phyloP scores from a whole-genome alignment of 2,888 invertebrate species.

The Incurvaria masculella region DNA sequence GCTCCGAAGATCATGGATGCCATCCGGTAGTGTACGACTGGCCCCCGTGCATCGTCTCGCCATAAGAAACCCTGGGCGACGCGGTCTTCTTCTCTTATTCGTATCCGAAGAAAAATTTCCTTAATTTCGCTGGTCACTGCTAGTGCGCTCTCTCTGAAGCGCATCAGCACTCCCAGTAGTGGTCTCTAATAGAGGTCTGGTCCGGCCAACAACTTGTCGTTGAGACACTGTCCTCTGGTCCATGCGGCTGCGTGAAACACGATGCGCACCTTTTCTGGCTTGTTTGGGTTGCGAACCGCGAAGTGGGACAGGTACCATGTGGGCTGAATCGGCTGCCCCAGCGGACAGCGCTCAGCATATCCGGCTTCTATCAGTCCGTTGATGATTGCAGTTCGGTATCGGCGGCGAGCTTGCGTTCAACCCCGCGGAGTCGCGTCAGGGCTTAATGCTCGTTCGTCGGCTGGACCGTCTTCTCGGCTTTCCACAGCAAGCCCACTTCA shows the following conservation, averaged over 20 bases:
- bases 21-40: constrained; percentile 16
- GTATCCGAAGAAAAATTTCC: constrained; percentile 14
- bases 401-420: too few species aligned
- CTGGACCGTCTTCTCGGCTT: constrained; percentile 3
- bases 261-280: too few species aligned
- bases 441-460: constrained; percentile 8
- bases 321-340: too few species aligned
- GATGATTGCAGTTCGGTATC: constrained; percentile 7
- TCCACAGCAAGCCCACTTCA: constrained; percentile 12
- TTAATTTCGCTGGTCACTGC: constrained; percentile 12
- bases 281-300: too few species aligned
- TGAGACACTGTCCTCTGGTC: too few species aligned
- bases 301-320: too few species aligned
- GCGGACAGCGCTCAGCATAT: constrained; percentile 10
- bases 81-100: constrained; percentile 15
- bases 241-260: too few species aligned
- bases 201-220: too few species aligned
- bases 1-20: constrained; percentile 18
- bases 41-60: neutral
- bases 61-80: neutral
- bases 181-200: too few species aligned
- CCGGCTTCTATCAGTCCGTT: constrained; percentile 4
- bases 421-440: neutral
- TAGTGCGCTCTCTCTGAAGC: constrained; percentile 13
- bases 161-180: constrained; percentile 13